Evolutionary conservation across 2,888 invertebrate genomes (phyloP), one percentile per base, ranked within the genome.

Genomic region (Diarsia mendica): DNA sequence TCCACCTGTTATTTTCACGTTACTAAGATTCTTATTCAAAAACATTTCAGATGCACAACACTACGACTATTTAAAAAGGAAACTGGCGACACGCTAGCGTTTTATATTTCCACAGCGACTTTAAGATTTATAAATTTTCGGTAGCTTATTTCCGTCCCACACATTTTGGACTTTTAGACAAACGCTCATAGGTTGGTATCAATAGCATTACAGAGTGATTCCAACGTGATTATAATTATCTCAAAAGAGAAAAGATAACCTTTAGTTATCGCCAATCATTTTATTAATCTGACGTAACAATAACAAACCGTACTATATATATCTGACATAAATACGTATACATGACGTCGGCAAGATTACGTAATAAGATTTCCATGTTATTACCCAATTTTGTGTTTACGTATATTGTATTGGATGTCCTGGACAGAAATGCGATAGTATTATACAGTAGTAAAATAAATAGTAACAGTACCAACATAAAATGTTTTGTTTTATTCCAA

Each of bases 231-330:
- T 46, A 11, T 49, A 15, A 60, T 23, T 39, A 28, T 49, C 23
- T 39, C 49, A 46, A 58, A 72, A 23, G 2, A 48, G 23, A 58
- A 15, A 60, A 23, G 0, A 4, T 2, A 15, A 51, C 23, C 15
- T 33, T 28, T 9, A 44, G 6, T 23, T 44, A 20, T 11, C 4
- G 3, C 8, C 0, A 39, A 39, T 46, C 6, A 13, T 46, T 33
- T 46, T 72, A 15, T 58, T 23, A n/a, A 10, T 72, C 23, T 73
- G 48, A 23, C 23, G 10, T 28, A n/a, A 70, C 23, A 49, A 15
- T 33, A 72, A 20, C 18, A 48, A 23, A 39, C 20, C 20, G 11
- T 69, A 20, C 15, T 28, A 8, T 44, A 28, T 28, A 8, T 44
- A 44, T 20, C 10, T 49, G 39, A 49, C 23, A 48, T 60, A 60